Percentiles rank a stretch among this genome's conserved stretches.
phyloP scores from a whole-genome alignment of 2,888 invertebrate species.

The Heliconius cydno region DNA sequence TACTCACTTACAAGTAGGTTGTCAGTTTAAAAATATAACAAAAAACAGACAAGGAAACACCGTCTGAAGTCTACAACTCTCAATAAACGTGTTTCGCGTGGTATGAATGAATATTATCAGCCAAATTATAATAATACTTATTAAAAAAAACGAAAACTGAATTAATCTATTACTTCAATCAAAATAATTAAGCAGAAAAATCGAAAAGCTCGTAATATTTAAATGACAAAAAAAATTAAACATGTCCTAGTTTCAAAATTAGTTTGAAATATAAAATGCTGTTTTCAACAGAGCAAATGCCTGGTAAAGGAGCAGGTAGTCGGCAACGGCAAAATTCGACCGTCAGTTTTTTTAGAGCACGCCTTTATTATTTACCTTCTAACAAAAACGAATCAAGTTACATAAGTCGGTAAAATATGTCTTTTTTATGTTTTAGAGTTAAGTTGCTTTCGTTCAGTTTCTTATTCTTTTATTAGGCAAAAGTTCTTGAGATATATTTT shows the following conservation, averaged over 20 bases:
- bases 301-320: constrained; percentile 37
- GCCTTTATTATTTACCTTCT: constrained; percentile 28
- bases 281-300: constrained; percentile 17
- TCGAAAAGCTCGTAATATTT: background rate
- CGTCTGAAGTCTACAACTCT: constrained; percentile 19
- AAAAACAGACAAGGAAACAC: constrained; percentile 35
- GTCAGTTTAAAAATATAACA: constrained; percentile 11
- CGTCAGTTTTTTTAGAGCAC: constrained; percentile 28
- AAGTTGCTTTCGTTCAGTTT: background rate
- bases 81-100: constrained; percentile 36
- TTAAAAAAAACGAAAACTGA: background rate
- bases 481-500: constrained; percentile 32
- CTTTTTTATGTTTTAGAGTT: constrained; percentile 3
- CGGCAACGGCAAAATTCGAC: constrained; percentile 29
- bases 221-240: background rate
- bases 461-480: background rate
- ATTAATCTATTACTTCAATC: constrained; percentile 1
- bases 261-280: constrained; percentile 8
- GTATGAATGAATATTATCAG: constrained; percentile 41
- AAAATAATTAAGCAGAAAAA: constrained; percentile 4
- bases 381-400: constrained; percentile 19
- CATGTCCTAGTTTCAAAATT: background rate
- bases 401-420: constrained; percentile 4
- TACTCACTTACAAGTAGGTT: background rate
- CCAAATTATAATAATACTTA: background rate